Base-by-base conservation (phyloP, 2,888 invertebrate genomes). In the Chirona hameri region DNA sequence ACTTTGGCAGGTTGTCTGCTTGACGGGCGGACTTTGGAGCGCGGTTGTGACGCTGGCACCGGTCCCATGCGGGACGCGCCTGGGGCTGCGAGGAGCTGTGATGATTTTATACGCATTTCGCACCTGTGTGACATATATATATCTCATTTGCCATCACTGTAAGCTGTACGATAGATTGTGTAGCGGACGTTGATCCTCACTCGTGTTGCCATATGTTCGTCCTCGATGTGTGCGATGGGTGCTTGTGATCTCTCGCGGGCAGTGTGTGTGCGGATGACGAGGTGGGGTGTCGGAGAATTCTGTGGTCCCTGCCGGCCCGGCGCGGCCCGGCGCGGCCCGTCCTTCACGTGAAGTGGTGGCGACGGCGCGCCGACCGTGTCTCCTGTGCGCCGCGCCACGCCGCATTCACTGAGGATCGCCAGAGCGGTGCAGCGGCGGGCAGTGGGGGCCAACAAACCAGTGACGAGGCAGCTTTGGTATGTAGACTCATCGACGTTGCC, bases 61-160 rank as follows among this genome's bases (percentile, higher is more conserved):
- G 65, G 65, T 3, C 5, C 9, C 15, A 0, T 5, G 27, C 27
- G 21, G 27, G 12, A 69, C 65, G 27, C 0, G 72, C 31, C 27
- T 14, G 14, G 18, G 14, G 31, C 18, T 72, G 72, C 31, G 72
- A 27, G 5, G 14, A 76, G 76, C 76, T 76, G 76, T 76, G 76
- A 76, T 76, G 76, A 76, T 76, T 76, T 76, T 76, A 76, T 76
- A 76, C 27, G 46, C 76, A 76, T 76, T 76, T 76, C 76, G 21
- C 46, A 39, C 9, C 46, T 24, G 46, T 76, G 46, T 46, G 39
- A 24, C 27, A 76, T 27, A 76, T 21, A 76, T 21, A 69, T 76
- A 46, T 76, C 76, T 76, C 46, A 76, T 46, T 46, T 18, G 39
- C 76, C 76, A 76, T 76, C 46, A 24, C 14, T 39, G n/a, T 76